Evolutionary conservation across 2,113 vertebrate species (phyloP), one percentile per base, ranked within the genome.

Genomic region (Clarias batrachus): DNA sequence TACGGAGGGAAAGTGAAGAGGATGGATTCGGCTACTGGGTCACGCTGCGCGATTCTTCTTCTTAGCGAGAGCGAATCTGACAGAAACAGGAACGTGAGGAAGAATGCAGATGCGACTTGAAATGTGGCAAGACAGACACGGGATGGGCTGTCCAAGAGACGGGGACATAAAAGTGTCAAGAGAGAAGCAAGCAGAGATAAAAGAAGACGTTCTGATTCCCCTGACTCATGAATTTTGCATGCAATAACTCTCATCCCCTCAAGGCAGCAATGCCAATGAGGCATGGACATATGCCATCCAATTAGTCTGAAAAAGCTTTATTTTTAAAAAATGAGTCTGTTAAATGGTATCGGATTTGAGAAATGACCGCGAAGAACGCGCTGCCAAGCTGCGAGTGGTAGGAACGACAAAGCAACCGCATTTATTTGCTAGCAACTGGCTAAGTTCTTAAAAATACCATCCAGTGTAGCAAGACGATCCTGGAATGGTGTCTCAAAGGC

Each of bases 1-100:
- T 86, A 23, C 33, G 27, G 85, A 56, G 19, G 59, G 11, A 82
- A 16, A 68, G 27, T 30, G 70, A 57, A 87, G 19, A 73, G 73
- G 80, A 82, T 84, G 88, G 85, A 91, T 88, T 90, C 88, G 30
- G 90, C 92, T 91, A 90, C 89, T 91, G 86, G 90, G 87, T 88
- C 88, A 78, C 9, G 57, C 41, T 37, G 70, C 79, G 71, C 10
- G 63, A 85, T 82, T 73, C 60, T 73, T 79, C 37, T 77, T 56
- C 60, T 77, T 41, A 30, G 78, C 25, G 63, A 56, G 54, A 13
- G 71, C 48, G 37, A 10, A 25, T 4, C 7, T 16, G 54, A 57
- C 66, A 27, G 13, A 70, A 16, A 82, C 4, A 77, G 52, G 23
- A 66, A 68, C 10, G 23, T 83, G 71, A 59, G 59, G 59, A 60